A percentile compares a stretch with the other conserved stretches of the same genome.
Conservation (phyloP, 2,888 invertebrate species). For the Tenthredo amoena region DNA sequence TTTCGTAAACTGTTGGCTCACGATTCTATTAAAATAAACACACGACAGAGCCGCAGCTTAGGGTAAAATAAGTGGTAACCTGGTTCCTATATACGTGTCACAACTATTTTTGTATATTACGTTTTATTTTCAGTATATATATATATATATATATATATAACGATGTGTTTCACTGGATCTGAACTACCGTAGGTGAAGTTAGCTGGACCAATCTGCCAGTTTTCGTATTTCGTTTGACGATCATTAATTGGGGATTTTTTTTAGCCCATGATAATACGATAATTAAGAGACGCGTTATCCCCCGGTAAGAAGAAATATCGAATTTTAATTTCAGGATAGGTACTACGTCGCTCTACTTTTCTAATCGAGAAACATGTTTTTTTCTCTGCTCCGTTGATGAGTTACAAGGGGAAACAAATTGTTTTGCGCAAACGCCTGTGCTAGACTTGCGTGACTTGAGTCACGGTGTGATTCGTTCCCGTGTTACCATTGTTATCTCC, state of each 20-base stretch:
- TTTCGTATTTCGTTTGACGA: too few species aligned
- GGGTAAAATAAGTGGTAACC: conserved; percentile 20
- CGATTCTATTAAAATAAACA: conserved; percentile 8
- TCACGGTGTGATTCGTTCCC: conserved; percentile 73
- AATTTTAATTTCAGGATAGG: background rate
- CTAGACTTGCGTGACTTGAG: conserved; percentile 76
- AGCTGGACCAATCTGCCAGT: too few species aligned
- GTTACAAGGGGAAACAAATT: conserved; percentile 64
- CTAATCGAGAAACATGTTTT: background rate
- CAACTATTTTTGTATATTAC: conserved; percentile 24
- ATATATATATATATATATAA: background rate
- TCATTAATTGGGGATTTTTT: too few species aligned
- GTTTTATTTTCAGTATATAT: background rate
- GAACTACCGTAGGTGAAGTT: background rate
- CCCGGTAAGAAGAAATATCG: background rate
- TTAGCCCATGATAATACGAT: too few species aligned
- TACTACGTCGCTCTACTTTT: background rate
- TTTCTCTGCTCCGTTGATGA: background rate
- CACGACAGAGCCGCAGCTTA: background rate
- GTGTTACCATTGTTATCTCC: conserved; percentile 73
- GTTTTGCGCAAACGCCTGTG: conserved; percentile 64
- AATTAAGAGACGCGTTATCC: too few species aligned
- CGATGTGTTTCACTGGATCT: background rate
- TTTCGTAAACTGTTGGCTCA: background rate
- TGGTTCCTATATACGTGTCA: background rate